A percentile compares a stretch with the other conserved stretches of the same genome.
Conservation (phyloP, 2,888 invertebrate species). For the Tetropium fuscum region DNA sequence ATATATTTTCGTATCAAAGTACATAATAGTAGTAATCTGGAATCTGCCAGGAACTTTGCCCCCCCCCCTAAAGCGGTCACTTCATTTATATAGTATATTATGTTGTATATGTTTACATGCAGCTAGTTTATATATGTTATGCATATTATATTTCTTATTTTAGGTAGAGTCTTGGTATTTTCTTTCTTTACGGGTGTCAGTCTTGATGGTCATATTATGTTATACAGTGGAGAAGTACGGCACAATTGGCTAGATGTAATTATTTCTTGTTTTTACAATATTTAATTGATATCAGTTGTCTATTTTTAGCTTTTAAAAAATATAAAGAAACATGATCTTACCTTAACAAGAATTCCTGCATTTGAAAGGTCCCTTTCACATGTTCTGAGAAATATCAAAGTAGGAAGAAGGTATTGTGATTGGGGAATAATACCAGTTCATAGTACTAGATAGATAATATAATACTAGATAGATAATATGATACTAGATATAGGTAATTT, state of each 20-base stretch:
- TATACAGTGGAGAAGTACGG: conserved; percentile 93
- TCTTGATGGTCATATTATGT: conserved; percentile 88
- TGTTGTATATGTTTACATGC: no score
- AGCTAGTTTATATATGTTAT: no score
- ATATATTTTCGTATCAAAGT: no score
- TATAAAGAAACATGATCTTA: conserved; percentile 79
- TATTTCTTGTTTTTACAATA: conserved; percentile 39
- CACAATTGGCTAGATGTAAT: conserved; percentile 94
- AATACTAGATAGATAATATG: neutral
- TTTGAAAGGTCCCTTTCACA: conserved; percentile 88
- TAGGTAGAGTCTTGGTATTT: conserved; percentile 85
- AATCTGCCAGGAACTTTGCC: no score
- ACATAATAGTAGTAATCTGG: no score
- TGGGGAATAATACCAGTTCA: no score
- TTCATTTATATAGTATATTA: no score
- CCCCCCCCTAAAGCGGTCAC: no score
- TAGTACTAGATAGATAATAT: neutral
- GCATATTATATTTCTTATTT: no score
- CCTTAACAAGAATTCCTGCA: conserved; percentile 80
- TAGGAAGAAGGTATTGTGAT: conserved; percentile 87
- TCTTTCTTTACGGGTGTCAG: conserved; percentile 95
- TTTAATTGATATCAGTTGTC: conserved; percentile 7
- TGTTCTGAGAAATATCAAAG: conserved; percentile 85
- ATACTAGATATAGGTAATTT: conserved; percentile 44
- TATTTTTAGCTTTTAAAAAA: conserved; percentile 82